Evolutionary conservation across 2,888 invertebrate genomes (phyloP).

Genomic region (Reticulitermes lucifugus): DNA sequence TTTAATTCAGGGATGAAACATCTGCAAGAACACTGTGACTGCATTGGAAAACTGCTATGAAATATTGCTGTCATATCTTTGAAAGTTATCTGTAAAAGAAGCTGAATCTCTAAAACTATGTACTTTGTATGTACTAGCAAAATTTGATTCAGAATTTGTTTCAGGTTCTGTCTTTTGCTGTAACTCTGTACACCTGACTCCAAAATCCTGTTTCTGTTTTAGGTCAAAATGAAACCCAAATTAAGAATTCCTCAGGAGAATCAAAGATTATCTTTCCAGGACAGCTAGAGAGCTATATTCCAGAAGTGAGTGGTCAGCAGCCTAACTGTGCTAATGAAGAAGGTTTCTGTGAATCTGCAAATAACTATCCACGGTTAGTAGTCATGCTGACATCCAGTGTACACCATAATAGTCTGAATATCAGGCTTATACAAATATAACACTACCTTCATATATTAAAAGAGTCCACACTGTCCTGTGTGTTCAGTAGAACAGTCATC

Average conservation of each 20-base stretch:
- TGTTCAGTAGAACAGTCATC: too few relatives aligned
- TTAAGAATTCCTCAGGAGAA: not conserved
- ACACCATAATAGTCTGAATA: not conserved
- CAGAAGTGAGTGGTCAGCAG: not conserved
- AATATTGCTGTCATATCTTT: too few relatives aligned
- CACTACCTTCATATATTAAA: not conserved
- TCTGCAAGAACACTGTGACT: too few relatives aligned
- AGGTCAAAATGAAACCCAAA: not conserved
- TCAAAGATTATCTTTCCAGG: constrained; percentile 27
- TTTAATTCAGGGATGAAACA: too few relatives aligned
- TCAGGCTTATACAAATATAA: not conserved
- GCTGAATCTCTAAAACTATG: too few relatives aligned
- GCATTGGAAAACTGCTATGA: too few relatives aligned
- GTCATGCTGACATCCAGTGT: not conserved
- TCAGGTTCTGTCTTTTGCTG: too few relatives aligned
- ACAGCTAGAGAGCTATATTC: not conserved
- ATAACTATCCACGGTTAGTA: constrained; percentile 18
- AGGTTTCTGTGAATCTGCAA: not conserved
- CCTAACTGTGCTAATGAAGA: constrained; percentile 8
- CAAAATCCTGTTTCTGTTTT: too few relatives aligned
- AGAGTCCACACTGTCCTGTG: not conserved
- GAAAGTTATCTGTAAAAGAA: too few relatives aligned
- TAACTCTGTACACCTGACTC: too few relatives aligned
- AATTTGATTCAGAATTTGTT: too few relatives aligned
- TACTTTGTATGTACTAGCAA: too few relatives aligned